These are phyloP conservation scores for Polydrusus tereticollis DNA, from an alignment of 2,888 invertebrate species.

Conservation along the genomic window DNA sequence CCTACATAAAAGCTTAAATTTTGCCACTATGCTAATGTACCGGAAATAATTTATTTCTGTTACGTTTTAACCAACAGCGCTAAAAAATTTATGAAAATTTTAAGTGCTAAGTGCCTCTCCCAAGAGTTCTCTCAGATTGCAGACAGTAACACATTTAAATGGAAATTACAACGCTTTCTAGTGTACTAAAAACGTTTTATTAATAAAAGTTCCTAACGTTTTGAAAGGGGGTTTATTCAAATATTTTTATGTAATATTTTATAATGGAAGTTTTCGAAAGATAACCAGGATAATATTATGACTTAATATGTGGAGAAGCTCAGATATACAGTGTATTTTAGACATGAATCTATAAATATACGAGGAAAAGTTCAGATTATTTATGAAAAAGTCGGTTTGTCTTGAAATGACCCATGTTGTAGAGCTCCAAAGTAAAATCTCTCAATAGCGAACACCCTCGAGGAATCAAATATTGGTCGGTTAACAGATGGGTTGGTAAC, in stretches of 20 bases:
- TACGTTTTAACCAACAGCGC: neutral
- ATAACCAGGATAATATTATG: too few species aligned
- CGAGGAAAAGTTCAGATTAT: too few species aligned
- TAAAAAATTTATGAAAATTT: constrained; percentile 3
- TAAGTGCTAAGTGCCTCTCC: constrained; percentile 3
- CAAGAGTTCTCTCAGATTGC: neutral
- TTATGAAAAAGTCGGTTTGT: too few species aligned
- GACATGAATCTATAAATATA: too few species aligned
- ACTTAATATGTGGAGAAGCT: too few species aligned
- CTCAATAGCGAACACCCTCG: too few species aligned
- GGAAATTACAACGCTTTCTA: constrained; percentile 1
- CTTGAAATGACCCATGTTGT: too few species aligned
- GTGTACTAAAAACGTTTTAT: neutral
- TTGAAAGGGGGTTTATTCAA: neutral
- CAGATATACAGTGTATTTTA: too few species aligned
- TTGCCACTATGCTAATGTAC: neutral
- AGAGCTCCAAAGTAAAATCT: too few species aligned
- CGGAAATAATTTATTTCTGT: neutral
- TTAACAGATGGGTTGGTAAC: too few species aligned
- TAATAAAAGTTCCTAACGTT: neutral
- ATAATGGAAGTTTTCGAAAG: neutral
- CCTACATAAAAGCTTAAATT: neutral
- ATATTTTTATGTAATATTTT: too few species aligned
- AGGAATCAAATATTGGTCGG: too few species aligned
- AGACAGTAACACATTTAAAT: constrained; percentile 1